Evolutionary conservation across 2,797 vertebrate genomes (phyloP).

Genomic region (Alectoris magna): DNA sequence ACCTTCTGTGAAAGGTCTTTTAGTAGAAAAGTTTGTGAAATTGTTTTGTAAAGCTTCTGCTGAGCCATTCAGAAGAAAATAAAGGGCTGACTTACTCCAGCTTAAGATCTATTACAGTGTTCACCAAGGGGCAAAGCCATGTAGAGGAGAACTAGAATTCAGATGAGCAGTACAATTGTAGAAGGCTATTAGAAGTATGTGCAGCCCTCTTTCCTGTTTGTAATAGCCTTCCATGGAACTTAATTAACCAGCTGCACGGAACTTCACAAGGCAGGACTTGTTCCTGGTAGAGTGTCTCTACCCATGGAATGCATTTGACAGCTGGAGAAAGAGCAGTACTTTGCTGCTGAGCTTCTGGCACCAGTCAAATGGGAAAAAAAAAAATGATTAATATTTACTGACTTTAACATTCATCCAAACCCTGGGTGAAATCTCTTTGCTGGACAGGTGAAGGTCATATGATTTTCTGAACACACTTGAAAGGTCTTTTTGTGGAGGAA

Average conservation of each 20-base stretch:
- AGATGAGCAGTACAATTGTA: not conserved
- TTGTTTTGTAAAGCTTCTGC: slow-evolving; percentile 22
- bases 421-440: not conserved
- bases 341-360: not conserved
- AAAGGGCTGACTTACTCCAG: slow-evolving; percentile 19
- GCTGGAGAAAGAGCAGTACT: not conserved
- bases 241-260: not conserved
- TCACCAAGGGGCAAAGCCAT: not conserved
- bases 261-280: not conserved
- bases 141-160: not conserved
- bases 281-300: not conserved
- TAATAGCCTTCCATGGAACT: not conserved
- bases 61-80: slow-evolving; percentile 35
- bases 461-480: slow-evolving; percentile 8
- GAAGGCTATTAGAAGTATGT: not conserved
- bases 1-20: not conserved
- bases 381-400: not conserved
- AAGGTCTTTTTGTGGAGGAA: not conserved
- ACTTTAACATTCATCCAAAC: not conserved
- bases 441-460: not conserved
- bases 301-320: not conserved
- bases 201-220: not conserved
- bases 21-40: not conserved
- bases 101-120: not conserved
- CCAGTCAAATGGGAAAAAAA: not conserved